Conservation (phyloP, 2,797 vertebrate genomes). For the Betta splendens region DNA sequence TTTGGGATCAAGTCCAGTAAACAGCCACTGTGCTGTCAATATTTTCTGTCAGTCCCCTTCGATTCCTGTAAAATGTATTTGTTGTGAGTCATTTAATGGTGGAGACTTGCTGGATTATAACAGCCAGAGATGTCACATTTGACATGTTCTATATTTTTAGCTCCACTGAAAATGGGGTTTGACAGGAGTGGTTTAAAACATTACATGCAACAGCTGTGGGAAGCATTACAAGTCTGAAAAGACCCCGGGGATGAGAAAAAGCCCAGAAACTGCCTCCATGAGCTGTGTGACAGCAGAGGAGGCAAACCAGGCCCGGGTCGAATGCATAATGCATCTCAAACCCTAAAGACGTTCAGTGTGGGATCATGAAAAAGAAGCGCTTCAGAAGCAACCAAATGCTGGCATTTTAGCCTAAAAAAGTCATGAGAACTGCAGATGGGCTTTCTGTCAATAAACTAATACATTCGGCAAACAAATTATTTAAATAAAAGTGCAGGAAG, state of each 20-base stretch:
- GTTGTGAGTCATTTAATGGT: background rate
- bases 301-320: background rate
- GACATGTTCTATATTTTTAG: background rate
- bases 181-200: background rate
- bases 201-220: constrained; percentile 30
- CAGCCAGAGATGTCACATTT: background rate
- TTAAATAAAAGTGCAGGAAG: no score
- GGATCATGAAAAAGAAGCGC: no score
- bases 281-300: constrained; percentile 10
- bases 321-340: no score
- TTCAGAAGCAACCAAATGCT: no score
- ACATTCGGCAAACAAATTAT: no score
- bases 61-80: constrained; percentile 6
- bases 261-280: constrained; percentile 5
- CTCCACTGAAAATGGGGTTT: background rate
- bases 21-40: constrained; percentile 53
- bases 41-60: constrained; percentile 36
- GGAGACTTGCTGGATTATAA: background rate
- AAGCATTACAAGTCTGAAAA: constrained; percentile 11
- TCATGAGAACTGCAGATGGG: no score
- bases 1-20: constrained; percentile 56
- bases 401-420: no score
- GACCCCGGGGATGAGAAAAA: background rate
- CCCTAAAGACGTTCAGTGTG: no score
- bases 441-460: no score